A percentile compares a stretch with the other conserved stretches of the same genome.
These are phyloP conservation scores for Microplitis manilae DNA, from an alignment of 2,888 invertebrate species.

Conservation along the genomic window DNA sequence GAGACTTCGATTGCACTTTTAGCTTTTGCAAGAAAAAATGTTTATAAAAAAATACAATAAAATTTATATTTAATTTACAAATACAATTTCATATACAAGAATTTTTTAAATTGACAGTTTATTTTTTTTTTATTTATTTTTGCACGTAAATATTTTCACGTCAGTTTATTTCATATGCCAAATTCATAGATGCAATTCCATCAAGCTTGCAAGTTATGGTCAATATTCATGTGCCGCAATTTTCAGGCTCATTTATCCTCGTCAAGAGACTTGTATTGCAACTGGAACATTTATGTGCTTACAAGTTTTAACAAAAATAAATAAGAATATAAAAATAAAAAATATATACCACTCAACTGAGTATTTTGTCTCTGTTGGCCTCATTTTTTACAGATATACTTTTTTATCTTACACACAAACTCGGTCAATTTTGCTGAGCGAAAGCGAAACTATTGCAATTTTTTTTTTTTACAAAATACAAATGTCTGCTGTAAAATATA, in stretches of 20 bases:
- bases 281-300: background rate
- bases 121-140: too few relatives aligned
- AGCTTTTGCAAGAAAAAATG: background rate
- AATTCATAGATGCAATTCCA: background rate
- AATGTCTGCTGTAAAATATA: background rate
- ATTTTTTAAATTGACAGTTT: background rate
- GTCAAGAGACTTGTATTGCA: background rate
- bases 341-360: background rate
- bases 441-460: background rate
- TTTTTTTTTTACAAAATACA: background rate
- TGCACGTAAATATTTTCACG: background rate
- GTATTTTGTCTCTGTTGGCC: conserved; percentile 1
- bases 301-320: background rate
- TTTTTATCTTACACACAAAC: background rate
- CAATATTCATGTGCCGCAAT: background rate
- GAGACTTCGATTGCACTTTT: background rate
- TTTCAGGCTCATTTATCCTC: background rate
- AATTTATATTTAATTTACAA: background rate
- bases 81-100: background rate
- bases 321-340: background rate
- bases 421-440: background rate
- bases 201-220: background rate
- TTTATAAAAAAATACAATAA: background rate
- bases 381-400: background rate
- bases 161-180: background rate